These are phyloP conservation scores for Notiomystis cincta DNA, from an alignment of 2,113 vertebrate species.

Conservation along the genomic window DNA sequence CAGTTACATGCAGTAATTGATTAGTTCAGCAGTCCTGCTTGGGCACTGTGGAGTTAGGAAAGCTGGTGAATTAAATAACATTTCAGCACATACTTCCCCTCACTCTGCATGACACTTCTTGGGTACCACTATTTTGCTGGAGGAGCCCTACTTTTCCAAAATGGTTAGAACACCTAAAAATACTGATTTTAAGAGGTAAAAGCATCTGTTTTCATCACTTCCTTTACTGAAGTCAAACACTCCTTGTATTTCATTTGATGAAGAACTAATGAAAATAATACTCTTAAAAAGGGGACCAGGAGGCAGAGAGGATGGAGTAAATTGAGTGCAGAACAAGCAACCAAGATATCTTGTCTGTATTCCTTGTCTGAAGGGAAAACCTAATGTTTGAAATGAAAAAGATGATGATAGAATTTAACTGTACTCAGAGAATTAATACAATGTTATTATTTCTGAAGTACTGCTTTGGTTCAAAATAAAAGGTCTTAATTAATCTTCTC, in stretches of 20 bases:
- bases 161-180: background rate
- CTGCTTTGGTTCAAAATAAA: background rate
- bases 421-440: background rate
- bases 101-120: background rate
- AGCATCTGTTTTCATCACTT: background rate
- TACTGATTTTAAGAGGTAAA: background rate
- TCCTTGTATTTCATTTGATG: background rate
- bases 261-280: background rate
- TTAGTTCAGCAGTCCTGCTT: constrained; percentile 27
- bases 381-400: background rate
- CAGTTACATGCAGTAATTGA: background rate
- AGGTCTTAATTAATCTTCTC: background rate
- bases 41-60: background rate
- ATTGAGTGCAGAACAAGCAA: background rate
- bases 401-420: background rate
- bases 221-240: background rate
- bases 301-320: background rate
- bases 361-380: background rate
- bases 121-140: background rate
- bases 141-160: background rate
- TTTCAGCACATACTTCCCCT: background rate
- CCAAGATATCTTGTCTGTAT: background rate
- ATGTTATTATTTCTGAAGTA: background rate
- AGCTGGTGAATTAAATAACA: background rate
- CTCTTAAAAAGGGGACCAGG: background rate